Base-by-base conservation (phyloP, 2,113 vertebrate species). In the Hylia prasina region DNA sequence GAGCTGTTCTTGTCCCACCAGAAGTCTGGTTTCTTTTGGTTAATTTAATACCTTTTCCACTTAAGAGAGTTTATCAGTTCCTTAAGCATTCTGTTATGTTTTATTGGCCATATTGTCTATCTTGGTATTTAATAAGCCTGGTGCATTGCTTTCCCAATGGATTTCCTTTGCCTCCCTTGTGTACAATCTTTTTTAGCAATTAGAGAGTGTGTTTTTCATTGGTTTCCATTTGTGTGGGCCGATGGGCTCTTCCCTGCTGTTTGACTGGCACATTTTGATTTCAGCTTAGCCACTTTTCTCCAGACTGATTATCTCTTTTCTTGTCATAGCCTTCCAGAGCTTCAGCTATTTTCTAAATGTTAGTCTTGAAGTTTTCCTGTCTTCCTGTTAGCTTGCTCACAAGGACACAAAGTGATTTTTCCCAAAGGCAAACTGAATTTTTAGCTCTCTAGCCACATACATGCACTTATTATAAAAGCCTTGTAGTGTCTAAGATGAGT, bases 21-120 rank as follows among this genome's bases (percentile, higher is more conserved):
- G 54, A 76, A 94, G 27, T 66, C 86, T 90, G 25, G 31, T 61
- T 92, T 82, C 68, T 82, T 68, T 83, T 76, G 20, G 33, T 93
- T 92, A 90, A 94, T 96, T 96, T 96, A 96, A 92, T 93, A 69
- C 25, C 33, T 90, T 88, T 78, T 78, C 19, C 44, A 68, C 61
- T 89, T 78, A 83, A 89, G 81, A 89, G 63, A 85, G 61, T 68
- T 96, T 96, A 94, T 96, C 73, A 45, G 39, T 73, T 95, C 87
- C 69, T 90, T 89, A 80, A 85, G 91, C 60, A 71, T 94, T 93
- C 58, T 72, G 18, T n/a, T 94, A 56, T 56, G 11, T 89, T 98
- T 96, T 96, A 96, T 91, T 83, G 2, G 68, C 61, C 58, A 96
- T 88, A 87, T 88, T 95, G 37, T 87, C 51, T 96, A 33, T 90